Evolutionary conservation across 2,888 invertebrate genomes (phyloP).

Genomic region (Oegoconia quadripuncta): DNA sequence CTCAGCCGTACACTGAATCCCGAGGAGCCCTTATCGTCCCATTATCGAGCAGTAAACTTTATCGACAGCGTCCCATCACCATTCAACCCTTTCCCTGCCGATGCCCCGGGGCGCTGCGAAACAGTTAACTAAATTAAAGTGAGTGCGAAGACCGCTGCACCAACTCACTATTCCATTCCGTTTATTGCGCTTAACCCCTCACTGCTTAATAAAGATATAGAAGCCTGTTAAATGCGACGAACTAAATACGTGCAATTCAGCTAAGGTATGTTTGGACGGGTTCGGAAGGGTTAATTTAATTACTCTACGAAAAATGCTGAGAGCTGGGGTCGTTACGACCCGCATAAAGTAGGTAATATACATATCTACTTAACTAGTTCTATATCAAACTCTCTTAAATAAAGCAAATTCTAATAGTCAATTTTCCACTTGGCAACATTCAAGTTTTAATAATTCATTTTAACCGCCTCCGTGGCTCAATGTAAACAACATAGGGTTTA

Average conservation of each 20-base stretch:
- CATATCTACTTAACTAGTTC: too few relatives aligned
- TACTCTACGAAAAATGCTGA: too few relatives aligned
- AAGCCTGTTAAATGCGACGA: constrained; percentile 62
- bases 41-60: constrained; percentile 3
- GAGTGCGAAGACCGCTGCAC: constrained; percentile 77
- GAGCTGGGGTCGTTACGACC: too few relatives aligned
- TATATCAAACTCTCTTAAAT: too few relatives aligned
- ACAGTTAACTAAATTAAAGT: constrained; percentile 79
- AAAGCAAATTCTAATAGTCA: too few relatives aligned
- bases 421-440: too few relatives aligned
- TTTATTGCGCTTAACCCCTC: constrained; percentile 75
- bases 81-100: constrained; percentile 60
- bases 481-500: too few relatives aligned
- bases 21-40: constrained; percentile 3
- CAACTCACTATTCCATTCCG: constrained; percentile 78
- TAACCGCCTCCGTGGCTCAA: too few relatives aligned
- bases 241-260: constrained; percentile 45
- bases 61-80: constrained; percentile 41
- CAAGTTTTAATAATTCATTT: too few relatives aligned
- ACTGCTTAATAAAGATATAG: constrained; percentile 72
- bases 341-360: too few relatives aligned
- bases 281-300: too few relatives aligned
- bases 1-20: too few relatives aligned
- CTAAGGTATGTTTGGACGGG: neutral
- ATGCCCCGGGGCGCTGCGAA: constrained; percentile 62